These are phyloP conservation scores for Temnothorax curvispinosus DNA, from an alignment of 1,140 invertebrate species.

Conservation along the genomic window DNA sequence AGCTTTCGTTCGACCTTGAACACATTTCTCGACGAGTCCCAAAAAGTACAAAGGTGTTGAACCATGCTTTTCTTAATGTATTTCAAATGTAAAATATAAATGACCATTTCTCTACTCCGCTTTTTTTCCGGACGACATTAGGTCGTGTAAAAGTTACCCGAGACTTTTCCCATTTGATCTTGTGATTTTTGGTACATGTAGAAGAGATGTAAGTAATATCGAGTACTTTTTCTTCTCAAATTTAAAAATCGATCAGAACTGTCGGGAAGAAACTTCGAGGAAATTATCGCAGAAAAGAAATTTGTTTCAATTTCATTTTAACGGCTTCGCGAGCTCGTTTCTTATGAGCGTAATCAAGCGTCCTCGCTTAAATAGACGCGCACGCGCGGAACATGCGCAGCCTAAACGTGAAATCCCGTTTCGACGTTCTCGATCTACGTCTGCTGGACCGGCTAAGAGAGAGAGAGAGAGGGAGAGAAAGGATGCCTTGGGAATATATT, in stretches of 20 bases:
- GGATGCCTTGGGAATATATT: slow-evolving; percentile 57
- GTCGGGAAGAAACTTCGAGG: not conserved
- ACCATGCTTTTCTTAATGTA: no score
- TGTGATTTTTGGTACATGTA: not conserved
- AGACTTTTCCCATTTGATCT: not conserved
- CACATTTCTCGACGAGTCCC: not conserved
- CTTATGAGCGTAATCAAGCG: slow-evolving; percentile 11
- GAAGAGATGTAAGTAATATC: not conserved
- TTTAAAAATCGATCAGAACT: not conserved
- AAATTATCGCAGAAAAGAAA: not conserved
- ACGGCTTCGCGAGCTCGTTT: not conserved
- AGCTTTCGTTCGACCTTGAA: not conserved
- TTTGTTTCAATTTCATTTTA: not conserved
- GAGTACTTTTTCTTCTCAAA: not conserved
- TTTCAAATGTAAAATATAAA: not conserved
- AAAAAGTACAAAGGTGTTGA: not conserved
- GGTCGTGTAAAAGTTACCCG: not conserved
- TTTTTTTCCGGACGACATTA: not conserved
- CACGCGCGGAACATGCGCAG: slow-evolving; percentile 25
- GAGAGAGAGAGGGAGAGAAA: slow-evolving; percentile 24
- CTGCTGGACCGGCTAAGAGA: slow-evolving; percentile 46
- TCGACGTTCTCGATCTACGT: slow-evolving; percentile 69
- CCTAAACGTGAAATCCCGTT: slow-evolving; percentile 73
- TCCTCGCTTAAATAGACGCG: slow-evolving; percentile 21
- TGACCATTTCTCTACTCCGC: not conserved